phyloP scores from a whole-genome alignment of 2,888 invertebrate genomes.

The Apoda limacodes region DNA sequence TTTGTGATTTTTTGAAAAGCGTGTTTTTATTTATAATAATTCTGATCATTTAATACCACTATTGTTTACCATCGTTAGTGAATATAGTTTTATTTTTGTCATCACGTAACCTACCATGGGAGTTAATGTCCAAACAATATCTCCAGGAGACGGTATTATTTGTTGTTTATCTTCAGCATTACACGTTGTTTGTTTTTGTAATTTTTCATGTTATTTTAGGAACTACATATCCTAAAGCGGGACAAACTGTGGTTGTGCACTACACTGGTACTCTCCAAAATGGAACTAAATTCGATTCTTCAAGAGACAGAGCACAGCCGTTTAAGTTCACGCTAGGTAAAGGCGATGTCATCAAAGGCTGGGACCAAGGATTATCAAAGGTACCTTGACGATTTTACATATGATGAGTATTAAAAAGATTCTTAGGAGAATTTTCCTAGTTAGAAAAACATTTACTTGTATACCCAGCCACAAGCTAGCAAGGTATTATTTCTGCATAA shows the following conservation, averaged over 20 bases:
- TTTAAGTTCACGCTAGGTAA: constrained; percentile 95
- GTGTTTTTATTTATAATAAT: no score
- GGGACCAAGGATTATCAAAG: constrained; percentile 96
- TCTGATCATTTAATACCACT: no score
- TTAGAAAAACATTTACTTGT: no score
- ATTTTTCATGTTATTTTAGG: constrained; percentile 65
- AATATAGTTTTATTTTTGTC: no score
- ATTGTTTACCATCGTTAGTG: no score
- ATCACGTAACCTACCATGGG: no score
- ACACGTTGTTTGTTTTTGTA: not conserved
- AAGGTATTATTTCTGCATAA: no score
- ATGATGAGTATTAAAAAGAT: not conserved
- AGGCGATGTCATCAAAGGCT: constrained; percentile 98
- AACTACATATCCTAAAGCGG: constrained; percentile 90
- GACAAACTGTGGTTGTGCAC: constrained; percentile 96
- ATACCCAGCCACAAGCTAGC: no score
- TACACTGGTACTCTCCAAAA: constrained; percentile 93
- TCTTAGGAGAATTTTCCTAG: no score
- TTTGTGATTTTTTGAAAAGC: no score
- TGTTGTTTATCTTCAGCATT: not conserved
- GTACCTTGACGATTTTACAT: constrained; percentile 50
- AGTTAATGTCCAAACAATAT: constrained; percentile 51
- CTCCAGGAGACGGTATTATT: constrained; percentile 46
- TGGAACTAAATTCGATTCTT: constrained; percentile 96
- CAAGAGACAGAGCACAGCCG: constrained; percentile 92